Evolutionary conservation across 2,888 invertebrate species (phyloP).

Genomic region (Rhogogaster chlorosoma): DNA sequence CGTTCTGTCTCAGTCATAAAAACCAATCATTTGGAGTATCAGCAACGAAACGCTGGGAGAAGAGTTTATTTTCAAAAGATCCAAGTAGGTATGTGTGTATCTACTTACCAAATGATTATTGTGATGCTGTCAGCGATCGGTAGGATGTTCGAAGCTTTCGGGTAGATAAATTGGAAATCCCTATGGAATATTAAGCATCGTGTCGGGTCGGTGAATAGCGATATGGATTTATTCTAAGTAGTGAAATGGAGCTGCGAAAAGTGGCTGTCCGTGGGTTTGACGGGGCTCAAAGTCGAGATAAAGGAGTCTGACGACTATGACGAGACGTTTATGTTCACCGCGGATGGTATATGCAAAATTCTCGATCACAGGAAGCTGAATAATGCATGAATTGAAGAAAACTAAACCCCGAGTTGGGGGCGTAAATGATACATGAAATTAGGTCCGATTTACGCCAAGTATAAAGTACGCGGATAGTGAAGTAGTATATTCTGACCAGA

Average conservation of each 20-base stretch:
- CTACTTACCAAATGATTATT: conserved; percentile 3
- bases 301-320: neutral
- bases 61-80: too few relatives aligned
- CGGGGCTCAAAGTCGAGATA: neutral
- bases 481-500: neutral
- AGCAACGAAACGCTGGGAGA: too few relatives aligned
- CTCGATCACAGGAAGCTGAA: conserved; percentile 32
- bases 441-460: conserved; percentile 75
- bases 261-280: neutral
- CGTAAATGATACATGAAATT: conserved; percentile 40
- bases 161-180: conserved; percentile 43
- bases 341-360: conserved; percentile 7
- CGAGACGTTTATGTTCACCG: neutral
- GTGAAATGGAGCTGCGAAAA: neutral
- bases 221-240: conserved; percentile 45
- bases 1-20: too few relatives aligned
- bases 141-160: neutral
- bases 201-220: conserved; percentile 8
- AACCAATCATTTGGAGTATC: too few relatives aligned
- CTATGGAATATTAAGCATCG: conserved; percentile 43
- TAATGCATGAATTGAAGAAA: conserved; percentile 38
- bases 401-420: conserved; percentile 58
- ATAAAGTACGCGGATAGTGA: neutral
- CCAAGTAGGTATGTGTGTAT: too few relatives aligned
- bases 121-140: conserved; percentile 30